Evolutionary conservation across 2,797 vertebrate genomes (phyloP).

Genomic region (Poecilia velifera): DNA sequence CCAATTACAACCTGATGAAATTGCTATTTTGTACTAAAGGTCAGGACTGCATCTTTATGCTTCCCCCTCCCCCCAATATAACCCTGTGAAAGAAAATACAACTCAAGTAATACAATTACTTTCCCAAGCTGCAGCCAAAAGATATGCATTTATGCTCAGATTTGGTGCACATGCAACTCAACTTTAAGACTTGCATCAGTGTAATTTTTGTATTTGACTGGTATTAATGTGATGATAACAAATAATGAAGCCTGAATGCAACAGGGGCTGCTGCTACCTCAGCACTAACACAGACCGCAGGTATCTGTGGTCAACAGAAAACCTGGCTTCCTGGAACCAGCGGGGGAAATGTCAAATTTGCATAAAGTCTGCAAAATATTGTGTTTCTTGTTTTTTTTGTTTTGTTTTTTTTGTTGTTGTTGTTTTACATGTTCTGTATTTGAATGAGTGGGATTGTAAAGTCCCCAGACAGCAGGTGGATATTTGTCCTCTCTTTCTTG

Average conservation of each 20-base stretch:
- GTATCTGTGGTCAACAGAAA: slow-evolving; percentile 75
- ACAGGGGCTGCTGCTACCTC: slow-evolving; percentile 63
- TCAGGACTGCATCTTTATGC: slow-evolving; percentile 7
- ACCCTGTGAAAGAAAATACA: slow-evolving; percentile 19
- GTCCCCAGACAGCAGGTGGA: slow-evolving; percentile 39
- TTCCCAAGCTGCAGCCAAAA: slow-evolving; percentile 44
- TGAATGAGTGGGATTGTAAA: slow-evolving; percentile 49
- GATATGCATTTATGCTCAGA: slow-evolving; percentile 40
- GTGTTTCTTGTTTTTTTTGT: slow-evolving; percentile 63
- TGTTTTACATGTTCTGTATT: slow-evolving; percentile 45
- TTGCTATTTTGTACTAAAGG: slow-evolving; percentile 13
- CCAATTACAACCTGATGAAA: slow-evolving; percentile 16
- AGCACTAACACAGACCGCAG: slow-evolving; percentile 57
- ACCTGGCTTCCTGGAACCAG: slow-evolving; percentile 50
- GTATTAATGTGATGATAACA: slow-evolving; percentile 67
- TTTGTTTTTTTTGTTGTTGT: neutral
- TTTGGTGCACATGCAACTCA: slow-evolving; percentile 37
- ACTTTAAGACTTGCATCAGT: slow-evolving; percentile 49
- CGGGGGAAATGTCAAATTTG: slow-evolving; percentile 78
- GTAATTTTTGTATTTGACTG: slow-evolving; percentile 61
- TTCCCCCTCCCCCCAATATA: slow-evolving; percentile 24
- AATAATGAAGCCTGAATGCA: slow-evolving; percentile 57
- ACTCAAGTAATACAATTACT: slow-evolving; percentile 32
- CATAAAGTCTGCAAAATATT: slow-evolving; percentile 76
- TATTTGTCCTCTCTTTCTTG: slow-evolving; percentile 55